These are phyloP conservation scores for Pararge aegeria DNA, from an alignment of 1,140 invertebrate genomes.

Conservation along the genomic window DNA sequence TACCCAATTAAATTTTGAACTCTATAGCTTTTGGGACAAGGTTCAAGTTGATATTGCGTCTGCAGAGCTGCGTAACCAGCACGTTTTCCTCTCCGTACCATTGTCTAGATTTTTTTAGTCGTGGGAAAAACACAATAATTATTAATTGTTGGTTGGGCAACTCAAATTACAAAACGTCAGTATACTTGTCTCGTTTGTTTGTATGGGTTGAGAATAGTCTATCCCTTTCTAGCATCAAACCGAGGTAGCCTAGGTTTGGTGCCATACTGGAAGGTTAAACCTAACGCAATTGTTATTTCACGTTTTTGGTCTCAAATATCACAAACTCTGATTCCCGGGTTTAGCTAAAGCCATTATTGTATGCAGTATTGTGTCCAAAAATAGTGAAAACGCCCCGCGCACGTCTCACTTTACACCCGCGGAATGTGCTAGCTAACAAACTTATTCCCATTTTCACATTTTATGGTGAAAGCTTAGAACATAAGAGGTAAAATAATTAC, in stretches of 20 bases:
- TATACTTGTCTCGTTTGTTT: not conserved
- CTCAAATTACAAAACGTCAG: not conserved
- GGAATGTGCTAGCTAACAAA: too few species aligned
- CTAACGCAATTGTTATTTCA: too few species aligned
- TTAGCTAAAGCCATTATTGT: too few species aligned
- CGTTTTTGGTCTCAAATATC: too few species aligned
- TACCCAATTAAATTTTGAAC: not conserved
- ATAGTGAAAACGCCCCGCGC: too few species aligned
- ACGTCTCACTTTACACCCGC: too few species aligned
- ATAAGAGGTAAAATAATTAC: too few species aligned
- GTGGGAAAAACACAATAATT: slow-evolving; percentile 8
- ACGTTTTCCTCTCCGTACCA: not conserved
- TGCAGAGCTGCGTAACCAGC: not conserved
- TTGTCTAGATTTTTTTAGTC: slow-evolving; percentile 8
- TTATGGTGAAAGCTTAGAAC: too few species aligned
- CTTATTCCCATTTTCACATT: too few species aligned
- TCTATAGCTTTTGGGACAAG: not conserved
- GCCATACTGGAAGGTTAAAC: not conserved
- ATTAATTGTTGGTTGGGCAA: slow-evolving; percentile 4
- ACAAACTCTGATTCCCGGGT: too few species aligned
- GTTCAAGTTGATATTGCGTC: not conserved
- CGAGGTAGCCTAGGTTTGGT: not conserved
- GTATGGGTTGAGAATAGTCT: not conserved
- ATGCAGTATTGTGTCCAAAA: too few species aligned
- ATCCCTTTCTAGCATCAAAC: not conserved